phyloP scores from a whole-genome alignment of 1,140 invertebrate species.

The Diprion similis region DNA sequence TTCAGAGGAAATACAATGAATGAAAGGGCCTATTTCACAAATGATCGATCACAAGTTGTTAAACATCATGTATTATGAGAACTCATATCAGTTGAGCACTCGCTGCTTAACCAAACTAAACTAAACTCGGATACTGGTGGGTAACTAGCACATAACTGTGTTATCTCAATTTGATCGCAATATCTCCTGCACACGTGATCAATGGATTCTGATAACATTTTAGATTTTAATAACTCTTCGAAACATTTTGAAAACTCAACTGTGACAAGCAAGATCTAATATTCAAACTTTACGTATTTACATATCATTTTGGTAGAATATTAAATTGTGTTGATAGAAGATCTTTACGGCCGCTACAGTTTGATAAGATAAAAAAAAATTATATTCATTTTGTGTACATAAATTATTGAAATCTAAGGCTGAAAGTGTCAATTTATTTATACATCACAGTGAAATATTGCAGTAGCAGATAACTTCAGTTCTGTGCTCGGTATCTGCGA shows the following conservation, averaged over 20 bases:
- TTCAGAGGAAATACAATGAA: neutral
- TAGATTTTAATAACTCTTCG: slow-evolving; percentile 21
- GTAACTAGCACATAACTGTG: slow-evolving; percentile 41
- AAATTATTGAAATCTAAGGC: too few species aligned
- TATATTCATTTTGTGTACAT: too few species aligned
- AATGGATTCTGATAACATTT: slow-evolving; percentile 33
- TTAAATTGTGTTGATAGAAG: too few species aligned
- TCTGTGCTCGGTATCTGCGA: neutral
- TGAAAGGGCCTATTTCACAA: neutral
- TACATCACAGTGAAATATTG: neutral
- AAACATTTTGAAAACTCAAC: neutral
- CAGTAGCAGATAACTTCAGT: neutral
- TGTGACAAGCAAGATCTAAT: neutral
- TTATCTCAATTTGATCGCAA: slow-evolving; percentile 40
- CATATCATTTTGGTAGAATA: too few species aligned
- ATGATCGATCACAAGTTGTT: neutral
- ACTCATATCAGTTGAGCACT: neutral
- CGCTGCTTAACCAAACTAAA: neutral
- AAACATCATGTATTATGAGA: neutral
- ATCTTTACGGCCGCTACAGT: too few species aligned
- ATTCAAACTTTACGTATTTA: neutral
- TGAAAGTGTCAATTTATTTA: too few species aligned
- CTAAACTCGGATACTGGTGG: slow-evolving; percentile 36
- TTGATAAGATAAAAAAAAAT: too few species aligned
- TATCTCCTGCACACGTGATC: slow-evolving; percentile 41